Evolutionary conservation across 2,113 vertebrate species (phyloP).

Genomic region (Microtus oregoni): DNA sequence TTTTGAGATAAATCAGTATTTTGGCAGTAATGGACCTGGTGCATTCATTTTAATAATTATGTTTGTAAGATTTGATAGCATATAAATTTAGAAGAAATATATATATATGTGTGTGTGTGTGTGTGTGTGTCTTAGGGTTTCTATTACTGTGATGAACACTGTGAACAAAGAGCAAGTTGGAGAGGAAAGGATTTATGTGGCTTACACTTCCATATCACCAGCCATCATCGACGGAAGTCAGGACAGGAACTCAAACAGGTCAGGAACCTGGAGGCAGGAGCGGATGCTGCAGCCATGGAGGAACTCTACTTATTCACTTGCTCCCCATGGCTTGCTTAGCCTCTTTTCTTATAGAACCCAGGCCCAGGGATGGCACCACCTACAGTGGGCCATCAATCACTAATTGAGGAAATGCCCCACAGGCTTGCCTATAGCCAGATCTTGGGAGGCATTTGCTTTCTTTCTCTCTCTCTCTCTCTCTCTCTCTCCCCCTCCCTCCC

Average conservation of each 20-base stretch:
- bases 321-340: not conserved
- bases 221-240: not conserved
- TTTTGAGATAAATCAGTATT: slow-evolving; percentile 28
- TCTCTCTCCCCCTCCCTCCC: no score
- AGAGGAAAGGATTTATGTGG: not conserved
- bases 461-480: no score
- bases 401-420: not conserved
- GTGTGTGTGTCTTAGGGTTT: not conserved
- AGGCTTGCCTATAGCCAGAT: not conserved
- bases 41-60: slow-evolving; percentile 43
- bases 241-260: not conserved
- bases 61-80: not conserved
- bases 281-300: not conserved
- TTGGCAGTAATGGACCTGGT: not conserved
- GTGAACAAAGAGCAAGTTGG: not conserved
- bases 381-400: not conserved
- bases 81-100: not conserved
- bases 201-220: not conserved
- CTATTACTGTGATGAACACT: not conserved
- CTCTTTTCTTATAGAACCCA: not conserved
- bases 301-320: not conserved
- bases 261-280: not conserved
- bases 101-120: not conserved
- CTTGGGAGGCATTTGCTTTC: not conserved
- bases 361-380: not conserved